Conservation (phyloP, 2,113 vertebrate genomes). For the Donacobius atricapilla region DNA sequence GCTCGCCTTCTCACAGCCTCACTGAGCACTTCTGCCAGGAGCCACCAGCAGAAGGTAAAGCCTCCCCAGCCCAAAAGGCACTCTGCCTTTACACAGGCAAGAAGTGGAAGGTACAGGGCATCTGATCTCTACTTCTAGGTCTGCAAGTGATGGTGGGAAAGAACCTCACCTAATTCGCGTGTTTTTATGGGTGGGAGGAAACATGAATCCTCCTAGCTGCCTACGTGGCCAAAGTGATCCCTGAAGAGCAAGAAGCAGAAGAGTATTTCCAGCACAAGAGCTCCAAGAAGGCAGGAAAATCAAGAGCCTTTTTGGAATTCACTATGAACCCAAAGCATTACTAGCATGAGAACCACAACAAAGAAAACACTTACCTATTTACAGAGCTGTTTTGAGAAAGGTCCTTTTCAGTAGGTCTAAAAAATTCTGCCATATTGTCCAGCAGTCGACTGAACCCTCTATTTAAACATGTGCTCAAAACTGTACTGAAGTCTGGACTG, state of each 20-base stretch:
- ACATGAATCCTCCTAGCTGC: not conserved
- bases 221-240: not conserved
- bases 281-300: not conserved
- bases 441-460: slow-evolving; percentile 90
- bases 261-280: not conserved
- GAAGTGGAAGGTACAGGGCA: not conserved
- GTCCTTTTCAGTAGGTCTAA: slow-evolving; percentile 82
- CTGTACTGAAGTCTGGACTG: slow-evolving; percentile 89
- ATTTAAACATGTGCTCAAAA: slow-evolving; percentile 85
- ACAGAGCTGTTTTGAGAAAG: slow-evolving; percentile 66
- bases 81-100: not conserved
- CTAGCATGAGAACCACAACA: not conserved
- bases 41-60: not conserved
- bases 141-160: not conserved
- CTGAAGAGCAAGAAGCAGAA: not conserved
- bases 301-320: not conserved
- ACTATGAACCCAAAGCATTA: not conserved
- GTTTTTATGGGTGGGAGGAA: not conserved
- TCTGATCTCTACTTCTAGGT: not conserved
- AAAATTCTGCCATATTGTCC: slow-evolving; percentile 96
- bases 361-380: slow-evolving; percentile 77
- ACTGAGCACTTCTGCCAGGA: accelerated
- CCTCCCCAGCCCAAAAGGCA: not conserved
- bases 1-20: not conserved
- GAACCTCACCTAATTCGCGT: not conserved